Evolutionary conservation across 2,888 invertebrate genomes (phyloP), one percentile per base, ranked within the genome.

Genomic region (Ptychoptera contaminata): DNA sequence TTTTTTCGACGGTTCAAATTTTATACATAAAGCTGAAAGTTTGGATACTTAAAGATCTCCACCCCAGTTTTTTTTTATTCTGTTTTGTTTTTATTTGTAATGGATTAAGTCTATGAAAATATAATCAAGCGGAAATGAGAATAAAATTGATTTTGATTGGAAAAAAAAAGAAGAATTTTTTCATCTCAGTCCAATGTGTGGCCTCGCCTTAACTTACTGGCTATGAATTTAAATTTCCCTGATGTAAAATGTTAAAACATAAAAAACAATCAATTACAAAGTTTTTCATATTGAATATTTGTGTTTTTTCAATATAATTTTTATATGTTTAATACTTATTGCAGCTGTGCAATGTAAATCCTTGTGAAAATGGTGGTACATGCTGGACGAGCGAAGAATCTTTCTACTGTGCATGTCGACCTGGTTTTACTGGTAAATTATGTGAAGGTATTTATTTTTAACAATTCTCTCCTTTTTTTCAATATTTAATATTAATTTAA

Each of bases 351-450:
- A 77, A 74, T 56, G 76, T 76, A 51, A 80, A 78, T 59, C 81
- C 80, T 0, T 82, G 82, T 58, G 74, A 76, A 40, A 79, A 82
- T 58, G 82, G 82, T 31, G 82, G 82, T 44, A 81, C 81, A 39
- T 82, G 82, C 61, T 82, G 81, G 81, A 79, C 76, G 54, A 80
- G 77, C 51, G 72, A 77, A 46, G 79, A 80, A 57, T 76, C 78
- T 8, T 84, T 79, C 65, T 78, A 79, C 59, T 90, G 90, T 61
- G 77, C 80, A 44, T 90, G 90, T 58, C 72, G 79, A 42, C 76
- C 81, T 9, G 86, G 85, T 8, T 88, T 77, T 58, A 79, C 77
- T 2, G 88, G 87, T 34, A 77, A 77, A 56, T 74, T 79, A 53
- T 90, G 88, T 61, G 81, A 85, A 73, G 79, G 80, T 79, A 42